Evolutionary conservation across 2,113 vertebrate genomes (phyloP).

Genomic region (Artemisiospiza belli): DNA sequence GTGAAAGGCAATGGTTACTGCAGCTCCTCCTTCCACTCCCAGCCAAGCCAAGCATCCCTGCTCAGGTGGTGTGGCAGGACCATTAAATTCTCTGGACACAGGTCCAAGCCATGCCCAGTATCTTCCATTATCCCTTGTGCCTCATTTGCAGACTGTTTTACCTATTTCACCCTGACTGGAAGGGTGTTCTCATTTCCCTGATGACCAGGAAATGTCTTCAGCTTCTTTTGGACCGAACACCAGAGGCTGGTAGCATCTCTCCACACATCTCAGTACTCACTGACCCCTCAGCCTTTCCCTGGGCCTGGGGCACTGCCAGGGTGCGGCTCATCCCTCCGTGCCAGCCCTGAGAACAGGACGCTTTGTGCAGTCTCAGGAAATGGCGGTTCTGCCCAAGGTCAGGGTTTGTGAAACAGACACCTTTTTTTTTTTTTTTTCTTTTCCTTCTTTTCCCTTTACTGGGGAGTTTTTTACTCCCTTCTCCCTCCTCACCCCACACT

Average conservation of each 20-base stretch:
- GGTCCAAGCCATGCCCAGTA: background rate
- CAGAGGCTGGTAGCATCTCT: background rate
- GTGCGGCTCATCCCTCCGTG: background rate
- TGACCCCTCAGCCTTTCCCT: background rate
- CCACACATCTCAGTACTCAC: fast-evolving
- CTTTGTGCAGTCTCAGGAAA: constrained; percentile 19
- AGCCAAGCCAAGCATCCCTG: background rate
- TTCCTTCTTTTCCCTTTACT: background rate
- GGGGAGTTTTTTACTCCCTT: background rate
- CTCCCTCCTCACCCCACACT: constrained; percentile 36
- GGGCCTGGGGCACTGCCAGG: background rate
- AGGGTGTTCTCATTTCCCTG: background rate
- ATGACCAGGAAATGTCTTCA: background rate
- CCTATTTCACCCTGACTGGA: background rate
- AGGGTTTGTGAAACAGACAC: background rate
- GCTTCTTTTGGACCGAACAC: background rate
- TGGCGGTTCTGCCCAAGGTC: background rate
- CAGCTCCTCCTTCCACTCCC: background rate
- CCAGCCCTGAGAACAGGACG: background rate
- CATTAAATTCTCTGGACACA: background rate
- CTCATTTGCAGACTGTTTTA: background rate
- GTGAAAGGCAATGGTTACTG: background rate
- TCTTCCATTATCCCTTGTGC: background rate
- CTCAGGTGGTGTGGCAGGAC: background rate
- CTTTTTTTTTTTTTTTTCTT: background rate